Percentiles rank a stretch among this genome's conserved stretches.
Evolutionary conservation across 30 jellyfish, hydroid and myxozoan genomes (phyloP).

Genomic region (Pseudorhiza aurosa): DNA sequence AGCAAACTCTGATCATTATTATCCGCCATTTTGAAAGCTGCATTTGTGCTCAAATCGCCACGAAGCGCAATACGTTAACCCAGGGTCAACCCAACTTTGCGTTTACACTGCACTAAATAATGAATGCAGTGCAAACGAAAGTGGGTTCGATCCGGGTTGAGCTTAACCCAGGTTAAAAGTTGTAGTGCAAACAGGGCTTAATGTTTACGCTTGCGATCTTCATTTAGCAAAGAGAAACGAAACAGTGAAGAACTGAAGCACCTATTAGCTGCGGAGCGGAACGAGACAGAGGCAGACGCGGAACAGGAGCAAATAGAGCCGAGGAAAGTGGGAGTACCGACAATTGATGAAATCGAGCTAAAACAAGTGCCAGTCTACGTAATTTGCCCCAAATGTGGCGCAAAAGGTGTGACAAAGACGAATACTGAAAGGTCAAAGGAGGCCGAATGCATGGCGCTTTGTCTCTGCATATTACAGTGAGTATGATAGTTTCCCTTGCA

Average conservation of each 20-base stretch:
- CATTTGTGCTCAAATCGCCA: no score
- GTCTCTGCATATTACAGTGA: conserved; percentile 69
- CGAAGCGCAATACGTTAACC: no score
- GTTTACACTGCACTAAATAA: no score
- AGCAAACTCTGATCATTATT: no score
- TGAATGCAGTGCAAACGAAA: no score
- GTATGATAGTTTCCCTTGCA: not conserved
- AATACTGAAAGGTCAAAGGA: conserved; percentile 67
- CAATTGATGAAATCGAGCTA: conserved; percentile 69
- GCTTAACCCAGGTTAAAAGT: no score
- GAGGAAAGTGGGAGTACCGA: conserved; percentile 72
- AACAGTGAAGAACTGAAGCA: conserved; percentile 37
- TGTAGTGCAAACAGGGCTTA: no score
- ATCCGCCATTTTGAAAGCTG: no score
- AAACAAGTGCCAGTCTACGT: conserved; percentile 84
- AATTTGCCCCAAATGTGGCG: conserved; percentile 78
- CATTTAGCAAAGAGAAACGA: conserved; percentile 38
- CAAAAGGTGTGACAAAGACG: conserved; percentile 81
- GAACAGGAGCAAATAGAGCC: conserved; percentile 15
- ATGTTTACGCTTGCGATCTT: no score
- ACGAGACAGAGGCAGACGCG: conserved; percentile 3
- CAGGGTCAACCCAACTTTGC: no score
- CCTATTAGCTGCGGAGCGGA: conserved; percentile 15
- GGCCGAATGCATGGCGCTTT: conserved; percentile 29
- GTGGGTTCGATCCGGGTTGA: no score